Conservation (phyloP, 2,797 vertebrate genomes). For the Aphelocoma californica region DNA sequence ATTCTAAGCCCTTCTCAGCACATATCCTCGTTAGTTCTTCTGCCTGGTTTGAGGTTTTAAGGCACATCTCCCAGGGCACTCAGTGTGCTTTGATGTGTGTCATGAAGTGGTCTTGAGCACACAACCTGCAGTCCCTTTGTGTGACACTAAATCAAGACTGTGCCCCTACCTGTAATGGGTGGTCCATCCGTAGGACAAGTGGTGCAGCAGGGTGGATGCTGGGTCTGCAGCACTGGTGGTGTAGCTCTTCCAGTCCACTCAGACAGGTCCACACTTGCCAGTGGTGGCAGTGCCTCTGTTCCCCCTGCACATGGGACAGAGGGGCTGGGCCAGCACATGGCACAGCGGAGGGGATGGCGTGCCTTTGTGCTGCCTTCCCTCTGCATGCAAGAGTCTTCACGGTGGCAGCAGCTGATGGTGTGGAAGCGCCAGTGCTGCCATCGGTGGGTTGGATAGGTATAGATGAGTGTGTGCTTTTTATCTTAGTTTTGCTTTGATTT, state of each 20-base stretch:
- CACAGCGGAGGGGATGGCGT: accelerated
- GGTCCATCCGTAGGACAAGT: background rate
- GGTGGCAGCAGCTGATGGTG: background rate
- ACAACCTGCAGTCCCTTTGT: background rate
- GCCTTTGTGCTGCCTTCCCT: background rate
- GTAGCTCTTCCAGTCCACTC: background rate
- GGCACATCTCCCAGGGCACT: background rate
- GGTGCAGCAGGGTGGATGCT: background rate
- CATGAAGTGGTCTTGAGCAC: background rate
- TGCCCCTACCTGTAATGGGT: accelerated
- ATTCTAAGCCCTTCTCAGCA: background rate
- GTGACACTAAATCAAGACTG: background rate
- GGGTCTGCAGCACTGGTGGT: background rate
- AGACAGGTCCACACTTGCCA: accelerated
- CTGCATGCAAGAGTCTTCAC: accelerated
- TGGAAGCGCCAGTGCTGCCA: background rate
- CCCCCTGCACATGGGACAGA: background rate
- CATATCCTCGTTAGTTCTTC: background rate
- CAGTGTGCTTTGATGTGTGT: accelerated
- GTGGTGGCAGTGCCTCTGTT: background rate
- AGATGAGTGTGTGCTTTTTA: background rate
- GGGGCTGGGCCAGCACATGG: accelerated
- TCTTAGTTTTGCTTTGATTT: background rate
- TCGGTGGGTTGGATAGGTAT: background rate
- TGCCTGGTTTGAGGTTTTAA: background rate